These are phyloP conservation scores for Xyrichtys novacula DNA, from an alignment of 2,797 vertebrate species.

Conservation along the genomic window DNA sequence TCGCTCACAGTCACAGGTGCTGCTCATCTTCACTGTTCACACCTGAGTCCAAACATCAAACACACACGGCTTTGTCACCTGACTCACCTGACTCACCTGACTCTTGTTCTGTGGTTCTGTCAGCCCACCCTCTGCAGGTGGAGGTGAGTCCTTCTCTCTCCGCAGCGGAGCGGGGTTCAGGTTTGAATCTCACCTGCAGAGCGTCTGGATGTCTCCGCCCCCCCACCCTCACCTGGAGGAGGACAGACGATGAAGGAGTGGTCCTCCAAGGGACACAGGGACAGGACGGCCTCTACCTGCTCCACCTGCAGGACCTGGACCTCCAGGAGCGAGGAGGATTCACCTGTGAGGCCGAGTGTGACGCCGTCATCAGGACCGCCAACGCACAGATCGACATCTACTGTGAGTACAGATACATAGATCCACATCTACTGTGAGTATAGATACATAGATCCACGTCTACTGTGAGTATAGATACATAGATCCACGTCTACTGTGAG, in stretches of 20 bases:
- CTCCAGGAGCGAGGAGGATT: conserved; percentile 81
- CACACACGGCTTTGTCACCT: too few relatives aligned
- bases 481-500: too few relatives aligned
- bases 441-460: too few relatives aligned
- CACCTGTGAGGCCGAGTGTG: conserved; percentile 86
- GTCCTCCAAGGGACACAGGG: conserved; percentile 57
- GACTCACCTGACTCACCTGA: too few relatives aligned
- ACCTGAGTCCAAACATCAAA: too few relatives aligned
- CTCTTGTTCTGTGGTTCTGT: not conserved
- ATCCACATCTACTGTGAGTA: too few relatives aligned
- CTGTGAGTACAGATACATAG: too few relatives aligned
- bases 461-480: too few relatives aligned
- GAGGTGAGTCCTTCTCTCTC: conserved; percentile 67
- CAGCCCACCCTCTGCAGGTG: conserved; percentile 87
- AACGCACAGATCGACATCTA: conserved; percentile 80
- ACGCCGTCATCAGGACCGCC: conserved; percentile 49
- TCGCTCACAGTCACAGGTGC: conserved; percentile 75
- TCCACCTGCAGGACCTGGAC: conserved; percentile 82
- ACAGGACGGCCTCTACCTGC: conserved; percentile 64
- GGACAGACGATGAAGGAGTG: conserved; percentile 59
- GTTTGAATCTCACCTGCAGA: conserved; percentile 81
- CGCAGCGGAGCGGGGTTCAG: conserved; percentile 77
- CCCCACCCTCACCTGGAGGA: conserved; percentile 87
- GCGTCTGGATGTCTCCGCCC: conserved; percentile 78
- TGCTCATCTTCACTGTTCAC: not conserved